These are phyloP conservation scores for Solenopsis fugax DNA, from an alignment of 1,140 invertebrate species.

Conservation along the genomic window DNA sequence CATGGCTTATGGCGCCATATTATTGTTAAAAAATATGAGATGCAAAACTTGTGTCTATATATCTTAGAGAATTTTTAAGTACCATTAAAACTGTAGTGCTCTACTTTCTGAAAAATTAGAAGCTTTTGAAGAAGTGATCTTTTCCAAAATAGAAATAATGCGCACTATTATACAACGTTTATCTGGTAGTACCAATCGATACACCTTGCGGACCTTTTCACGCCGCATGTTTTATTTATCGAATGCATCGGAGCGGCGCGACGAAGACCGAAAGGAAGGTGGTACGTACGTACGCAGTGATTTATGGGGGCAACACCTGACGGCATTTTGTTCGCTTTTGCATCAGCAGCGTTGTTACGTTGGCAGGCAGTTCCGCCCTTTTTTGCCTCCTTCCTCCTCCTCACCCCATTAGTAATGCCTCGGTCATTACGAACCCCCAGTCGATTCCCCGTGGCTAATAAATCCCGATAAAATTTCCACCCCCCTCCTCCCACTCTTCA, in stretches of 20 bases:
- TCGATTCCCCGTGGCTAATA: conserved; percentile 83
- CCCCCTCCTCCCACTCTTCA: background rate
- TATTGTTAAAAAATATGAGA: background rate
- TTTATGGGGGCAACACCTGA: conserved; percentile 84
- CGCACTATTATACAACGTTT: conserved; percentile 51
- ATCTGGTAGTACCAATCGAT: conserved; percentile 62
- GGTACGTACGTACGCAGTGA: conserved; percentile 75
- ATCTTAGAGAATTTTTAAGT: background rate
- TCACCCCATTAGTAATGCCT: conserved; percentile 81
- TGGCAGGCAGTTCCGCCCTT: conserved; percentile 79
- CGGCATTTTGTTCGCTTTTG: conserved; percentile 82
- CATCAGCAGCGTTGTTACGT: conserved; percentile 77
- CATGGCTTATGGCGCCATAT: background rate
- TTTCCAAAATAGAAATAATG: conserved; percentile 38
- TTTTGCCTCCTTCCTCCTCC: conserved; percentile 70
- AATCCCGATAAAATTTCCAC: conserved; percentile 82
- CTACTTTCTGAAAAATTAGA: background rate
- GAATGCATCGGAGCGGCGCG: conserved; percentile 71
- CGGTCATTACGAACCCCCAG: conserved; percentile 81
- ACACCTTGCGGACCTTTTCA: conserved; percentile 47
- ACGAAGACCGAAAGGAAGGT: conserved; percentile 70
- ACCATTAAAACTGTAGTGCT: background rate
- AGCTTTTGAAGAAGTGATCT: background rate
- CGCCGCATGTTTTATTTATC: conserved; percentile 75
- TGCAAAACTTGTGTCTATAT: background rate